These are phyloP conservation scores for Aphelinus certus DNA, from an alignment of 1,140 invertebrate species.

Conservation along the genomic window DNA sequence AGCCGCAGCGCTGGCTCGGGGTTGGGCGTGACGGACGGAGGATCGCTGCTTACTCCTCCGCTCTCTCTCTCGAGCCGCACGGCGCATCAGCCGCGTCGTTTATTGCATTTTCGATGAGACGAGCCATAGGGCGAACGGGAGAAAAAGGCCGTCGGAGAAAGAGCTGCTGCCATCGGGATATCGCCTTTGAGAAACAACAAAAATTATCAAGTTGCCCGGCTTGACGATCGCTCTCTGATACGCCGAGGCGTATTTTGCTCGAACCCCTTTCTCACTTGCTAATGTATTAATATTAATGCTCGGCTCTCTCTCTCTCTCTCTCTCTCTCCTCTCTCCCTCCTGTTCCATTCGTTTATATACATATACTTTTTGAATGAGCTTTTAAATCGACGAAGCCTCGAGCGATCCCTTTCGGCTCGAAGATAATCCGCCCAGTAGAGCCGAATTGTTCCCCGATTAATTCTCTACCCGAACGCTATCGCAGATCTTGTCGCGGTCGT, in stretches of 20 bases:
- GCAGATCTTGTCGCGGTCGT: not conserved
- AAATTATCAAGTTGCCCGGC: constrained; percentile 31
- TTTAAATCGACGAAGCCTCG: constrained; percentile 33
- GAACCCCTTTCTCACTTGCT: constrained; percentile 37
- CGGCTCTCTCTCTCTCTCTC: not conserved
- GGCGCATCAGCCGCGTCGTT: constrained; percentile 28
- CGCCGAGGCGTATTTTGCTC: constrained; percentile 10
- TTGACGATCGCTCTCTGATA: constrained; percentile 15
- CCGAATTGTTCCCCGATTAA: not conserved
- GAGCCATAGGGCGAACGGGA: not conserved
- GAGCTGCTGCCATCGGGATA: not conserved
- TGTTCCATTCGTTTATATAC: no score
- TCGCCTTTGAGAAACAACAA: constrained; percentile 36
- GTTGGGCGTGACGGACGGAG: constrained; percentile 37
- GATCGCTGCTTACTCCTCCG: constrained; percentile 17
- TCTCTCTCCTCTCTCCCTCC: not conserved
- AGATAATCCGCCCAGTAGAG: not conserved
- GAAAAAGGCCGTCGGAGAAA: constrained; percentile 13
- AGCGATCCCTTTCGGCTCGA: constrained; percentile 23
- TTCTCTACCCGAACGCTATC: not conserved
- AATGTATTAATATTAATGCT: constrained; percentile 37
- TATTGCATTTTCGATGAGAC: constrained; percentile 47
- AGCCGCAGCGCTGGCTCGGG: constrained; percentile 4
- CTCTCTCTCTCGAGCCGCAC: not conserved
- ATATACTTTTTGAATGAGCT: constrained; percentile 15